A percentile compares a stretch with the other conserved stretches of the same genome.
These are phyloP conservation scores for Misgurnus mizolepis DNA, from an alignment of 2,113 vertebrate species.

Conservation along the genomic window DNA sequence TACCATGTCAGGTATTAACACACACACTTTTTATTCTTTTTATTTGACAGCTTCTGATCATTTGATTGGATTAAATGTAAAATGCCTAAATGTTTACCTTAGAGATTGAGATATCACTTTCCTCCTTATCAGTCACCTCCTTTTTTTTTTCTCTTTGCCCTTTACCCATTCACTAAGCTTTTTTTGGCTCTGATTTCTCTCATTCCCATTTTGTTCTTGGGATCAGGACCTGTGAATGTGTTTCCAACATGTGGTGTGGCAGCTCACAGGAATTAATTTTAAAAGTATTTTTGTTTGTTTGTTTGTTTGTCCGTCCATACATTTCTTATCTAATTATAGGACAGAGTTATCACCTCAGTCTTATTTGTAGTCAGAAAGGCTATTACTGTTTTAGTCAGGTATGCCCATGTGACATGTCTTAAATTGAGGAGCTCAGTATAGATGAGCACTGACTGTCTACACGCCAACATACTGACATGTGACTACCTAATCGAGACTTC, in stretches of 20 bases:
- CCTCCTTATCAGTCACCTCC: background rate
- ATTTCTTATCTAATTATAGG: slow-evolving; percentile 64
- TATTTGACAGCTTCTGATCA: background rate
- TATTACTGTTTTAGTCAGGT: slow-evolving; percentile 66
- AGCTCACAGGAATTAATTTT: slow-evolving; percentile 1
- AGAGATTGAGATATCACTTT: background rate
- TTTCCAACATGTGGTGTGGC: slow-evolving; percentile 27
- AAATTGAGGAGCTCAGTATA: slow-evolving; percentile 56
- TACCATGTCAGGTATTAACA: slow-evolving; percentile 87
- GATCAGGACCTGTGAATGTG: slow-evolving; percentile 6
- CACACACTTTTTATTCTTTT: background rate
- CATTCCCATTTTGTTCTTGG: background rate
- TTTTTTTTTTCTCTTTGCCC: background rate
- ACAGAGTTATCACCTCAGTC: slow-evolving; percentile 46
- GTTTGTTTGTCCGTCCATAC: slow-evolving; percentile 5
- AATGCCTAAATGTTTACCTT: no score
- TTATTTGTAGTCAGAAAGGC: slow-evolving; percentile 60
- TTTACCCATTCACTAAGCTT: background rate
- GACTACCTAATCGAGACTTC: background rate
- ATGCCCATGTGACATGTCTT: slow-evolving; percentile 66
- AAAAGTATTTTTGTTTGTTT: background rate
- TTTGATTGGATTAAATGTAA: no score
- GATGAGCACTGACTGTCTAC: slow-evolving; percentile 39
- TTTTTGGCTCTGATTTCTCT: slow-evolving; percentile 20
- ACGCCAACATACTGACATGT: background rate